Evolutionary conservation across 2,888 invertebrate genomes (phyloP).

Genomic region (Tiliacea aurago): DNA sequence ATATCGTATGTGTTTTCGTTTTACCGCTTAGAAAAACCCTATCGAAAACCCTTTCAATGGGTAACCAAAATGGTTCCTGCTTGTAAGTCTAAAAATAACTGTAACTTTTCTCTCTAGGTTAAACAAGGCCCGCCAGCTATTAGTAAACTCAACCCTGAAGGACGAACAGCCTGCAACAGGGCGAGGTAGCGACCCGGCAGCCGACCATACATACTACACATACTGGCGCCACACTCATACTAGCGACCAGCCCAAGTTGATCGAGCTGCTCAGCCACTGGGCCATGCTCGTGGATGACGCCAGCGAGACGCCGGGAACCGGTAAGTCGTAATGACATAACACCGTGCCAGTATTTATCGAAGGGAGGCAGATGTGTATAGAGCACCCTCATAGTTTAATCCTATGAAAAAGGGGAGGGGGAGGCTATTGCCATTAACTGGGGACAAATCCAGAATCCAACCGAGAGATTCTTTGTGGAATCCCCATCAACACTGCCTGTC

Average conservation of each 20-base stretch:
- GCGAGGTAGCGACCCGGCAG: slow-evolving; percentile 69
- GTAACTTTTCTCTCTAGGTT: slow-evolving; percentile 78
- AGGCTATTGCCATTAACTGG: too few relatives aligned
- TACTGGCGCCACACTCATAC: slow-evolving; percentile 92
- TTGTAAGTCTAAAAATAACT: background rate
- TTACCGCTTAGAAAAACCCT: too few relatives aligned
- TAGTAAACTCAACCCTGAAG: slow-evolving; percentile 90
- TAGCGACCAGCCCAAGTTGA: slow-evolving; percentile 91
- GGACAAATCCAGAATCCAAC: too few relatives aligned
- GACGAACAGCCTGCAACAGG: slow-evolving; percentile 84
- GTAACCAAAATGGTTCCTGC: too few relatives aligned
- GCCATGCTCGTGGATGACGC: slow-evolving; percentile 68
- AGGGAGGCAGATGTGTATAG: background rate
- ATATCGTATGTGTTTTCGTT: too few relatives aligned
- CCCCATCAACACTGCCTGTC: background rate
- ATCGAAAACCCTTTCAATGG: too few relatives aligned
- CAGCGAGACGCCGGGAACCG: slow-evolving; percentile 65
- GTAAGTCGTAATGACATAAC: slow-evolving; percentile 7
- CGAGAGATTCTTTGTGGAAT: background rate
- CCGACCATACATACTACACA: slow-evolving; percentile 89
- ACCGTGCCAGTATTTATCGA: background rate
- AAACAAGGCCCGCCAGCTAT: slow-evolving; percentile 92
- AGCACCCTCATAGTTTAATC: too few relatives aligned
- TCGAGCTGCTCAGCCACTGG: slow-evolving; percentile 92
- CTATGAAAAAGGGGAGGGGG: too few relatives aligned